Conservation (phyloP, 1,140 invertebrate genomes). For the Aphelinus atriplicis region DNA sequence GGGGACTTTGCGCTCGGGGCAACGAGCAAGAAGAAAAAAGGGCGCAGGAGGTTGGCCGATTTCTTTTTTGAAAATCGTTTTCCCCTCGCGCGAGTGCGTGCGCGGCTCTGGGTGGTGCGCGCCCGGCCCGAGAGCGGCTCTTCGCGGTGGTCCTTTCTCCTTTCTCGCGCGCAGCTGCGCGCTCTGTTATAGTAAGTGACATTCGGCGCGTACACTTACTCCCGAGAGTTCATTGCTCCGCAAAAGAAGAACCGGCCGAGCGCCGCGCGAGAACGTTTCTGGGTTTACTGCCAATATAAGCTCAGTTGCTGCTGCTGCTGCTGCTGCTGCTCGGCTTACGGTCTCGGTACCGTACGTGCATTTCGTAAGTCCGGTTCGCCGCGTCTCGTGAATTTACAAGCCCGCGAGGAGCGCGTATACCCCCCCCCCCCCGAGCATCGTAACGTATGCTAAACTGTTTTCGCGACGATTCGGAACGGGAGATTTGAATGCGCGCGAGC, state of each 20-base stretch:
- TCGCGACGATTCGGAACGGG: too few species aligned
- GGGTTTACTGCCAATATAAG: constrained; percentile 49
- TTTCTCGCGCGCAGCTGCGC: constrained; percentile 7
- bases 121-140: neutral
- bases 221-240: constrained; percentile 58
- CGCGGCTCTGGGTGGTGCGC: neutral
- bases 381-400: neutral
- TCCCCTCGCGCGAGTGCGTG: constrained; percentile 4
- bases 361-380: constrained; percentile 28
- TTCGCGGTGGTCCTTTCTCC: constrained; percentile 13
- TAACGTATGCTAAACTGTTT: too few species aligned
- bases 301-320: constrained; percentile 2
- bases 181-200: constrained; percentile 18
- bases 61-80: constrained; percentile 38
- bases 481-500: too few species aligned
- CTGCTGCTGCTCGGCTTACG: constrained; percentile 1
- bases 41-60: neutral
- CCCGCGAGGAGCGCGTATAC: neutral
- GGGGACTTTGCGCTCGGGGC: too few species aligned
- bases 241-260: constrained; percentile 51
- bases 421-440: too few species aligned
- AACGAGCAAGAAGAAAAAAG: neutral
- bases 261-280: constrained; percentile 54
- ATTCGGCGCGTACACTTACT: constrained; percentile 42
- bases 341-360: constrained; percentile 24